phyloP scores from a whole-genome alignment of 2,888 invertebrate species.

The Cheilosia impressa region DNA sequence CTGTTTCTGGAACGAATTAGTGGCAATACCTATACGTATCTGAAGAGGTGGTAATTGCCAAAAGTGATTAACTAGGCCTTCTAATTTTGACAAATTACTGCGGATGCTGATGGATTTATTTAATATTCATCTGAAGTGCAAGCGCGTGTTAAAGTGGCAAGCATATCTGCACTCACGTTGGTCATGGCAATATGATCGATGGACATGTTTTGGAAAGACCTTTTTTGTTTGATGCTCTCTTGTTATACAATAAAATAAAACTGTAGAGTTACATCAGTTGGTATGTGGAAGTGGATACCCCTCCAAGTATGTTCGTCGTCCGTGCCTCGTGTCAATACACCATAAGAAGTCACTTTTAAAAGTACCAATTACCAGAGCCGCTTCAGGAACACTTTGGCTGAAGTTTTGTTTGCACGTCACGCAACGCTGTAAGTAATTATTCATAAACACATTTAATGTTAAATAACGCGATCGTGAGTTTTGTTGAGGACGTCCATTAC shows the following conservation, averaged over 20 bases:
- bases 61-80: constrained; percentile 11
- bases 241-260: constrained; percentile 26
- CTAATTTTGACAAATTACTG: constrained; percentile 11
- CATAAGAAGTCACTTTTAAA: constrained; percentile 11
- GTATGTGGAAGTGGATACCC: neutral
- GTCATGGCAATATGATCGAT: constrained; percentile 47
- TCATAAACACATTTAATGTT: constrained; percentile 42
- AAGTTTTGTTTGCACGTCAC: constrained; percentile 44
- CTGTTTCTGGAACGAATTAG: constrained; percentile 15
- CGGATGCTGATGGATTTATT: constrained; percentile 11
- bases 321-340: constrained; percentile 39
- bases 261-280: constrained; percentile 42
- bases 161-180: constrained; percentile 43
- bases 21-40: neutral
- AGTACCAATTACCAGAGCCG: neutral
- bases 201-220: constrained; percentile 34
- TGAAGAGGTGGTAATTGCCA: neutral
- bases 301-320: neutral
- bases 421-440: constrained; percentile 27
- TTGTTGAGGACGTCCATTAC: constrained; percentile 31
- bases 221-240: constrained; percentile 52
- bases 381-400: constrained; percentile 14
- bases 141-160: neutral
- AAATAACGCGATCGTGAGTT: constrained; percentile 43
- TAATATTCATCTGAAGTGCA: constrained; percentile 6